These are phyloP conservation scores for Cyprinodon variegatus DNA, from an alignment of 2,113 vertebrate species.

Conservation along the genomic window DNA sequence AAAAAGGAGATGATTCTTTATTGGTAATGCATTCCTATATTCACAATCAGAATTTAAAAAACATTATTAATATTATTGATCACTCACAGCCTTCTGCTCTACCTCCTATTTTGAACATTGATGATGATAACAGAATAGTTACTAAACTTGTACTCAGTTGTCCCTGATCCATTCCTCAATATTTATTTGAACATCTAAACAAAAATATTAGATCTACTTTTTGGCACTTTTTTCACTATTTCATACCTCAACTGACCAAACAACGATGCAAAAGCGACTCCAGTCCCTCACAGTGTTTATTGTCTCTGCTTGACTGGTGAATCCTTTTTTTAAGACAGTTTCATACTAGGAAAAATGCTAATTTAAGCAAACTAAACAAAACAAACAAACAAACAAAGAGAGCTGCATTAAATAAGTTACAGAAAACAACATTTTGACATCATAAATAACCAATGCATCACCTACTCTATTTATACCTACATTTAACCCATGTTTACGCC, in stretches of 20 bases:
- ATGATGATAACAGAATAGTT: neutral
- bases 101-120: neutral
- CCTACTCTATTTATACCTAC: neutral
- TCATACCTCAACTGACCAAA: constrained; percentile 18
- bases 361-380: neutral
- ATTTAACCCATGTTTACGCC: neutral
- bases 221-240: neutral
- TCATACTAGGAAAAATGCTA: constrained; percentile 8
- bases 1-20: too few species aligned
- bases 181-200: neutral
- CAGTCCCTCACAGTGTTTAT: constrained; percentile 6
- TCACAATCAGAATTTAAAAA: neutral
- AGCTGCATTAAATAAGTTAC: constrained; percentile 19
- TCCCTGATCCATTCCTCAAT: neutral
- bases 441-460: constrained; percentile 12
- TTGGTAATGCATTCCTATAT: neutral
- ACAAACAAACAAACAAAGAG: constrained; percentile 1
- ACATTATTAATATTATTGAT: neutral
- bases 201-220: constrained; percentile 3
- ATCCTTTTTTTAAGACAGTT: constrained; percentile 20
- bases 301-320: constrained; percentile 7
- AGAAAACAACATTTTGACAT: neutral
- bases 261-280: neutral
- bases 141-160: neutral
- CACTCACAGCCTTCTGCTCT: neutral